These are phyloP conservation scores for Cavia aperea DNA, from an alignment of 2,113 vertebrate species.

Conservation along the genomic window DNA sequence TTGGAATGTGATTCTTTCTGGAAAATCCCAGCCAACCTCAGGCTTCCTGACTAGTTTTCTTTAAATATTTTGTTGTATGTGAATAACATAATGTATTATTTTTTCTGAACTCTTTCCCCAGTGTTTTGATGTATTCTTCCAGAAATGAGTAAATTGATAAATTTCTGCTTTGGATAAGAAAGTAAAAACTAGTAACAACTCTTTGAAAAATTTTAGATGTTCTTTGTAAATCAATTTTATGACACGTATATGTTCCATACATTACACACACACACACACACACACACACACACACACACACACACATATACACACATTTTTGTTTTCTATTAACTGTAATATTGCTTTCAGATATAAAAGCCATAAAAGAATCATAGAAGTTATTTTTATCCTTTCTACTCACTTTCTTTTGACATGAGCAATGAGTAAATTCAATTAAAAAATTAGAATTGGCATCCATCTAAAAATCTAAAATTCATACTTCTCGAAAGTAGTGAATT, in stretches of 20 bases:
- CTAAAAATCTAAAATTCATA: not conserved
- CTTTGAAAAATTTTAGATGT: not conserved
- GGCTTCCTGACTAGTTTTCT: not conserved
- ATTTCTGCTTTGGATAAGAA: not conserved
- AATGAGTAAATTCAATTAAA: not conserved
- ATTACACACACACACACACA: too few species aligned
- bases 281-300: too few species aligned
- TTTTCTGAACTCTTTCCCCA: not conserved
- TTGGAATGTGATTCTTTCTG: not conserved
- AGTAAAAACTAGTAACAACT: not conserved
- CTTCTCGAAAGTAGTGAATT: not conserved
- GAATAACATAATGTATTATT: not conserved
- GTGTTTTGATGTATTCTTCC: not conserved
- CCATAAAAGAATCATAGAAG: not conserved
- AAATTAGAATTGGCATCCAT: not conserved
- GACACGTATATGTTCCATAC: not conserved
- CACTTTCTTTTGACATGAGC: not conserved
- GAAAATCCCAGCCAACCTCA: not conserved
- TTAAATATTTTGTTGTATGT: not conserved
- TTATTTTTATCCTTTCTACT: not conserved
- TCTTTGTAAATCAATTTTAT: not conserved
- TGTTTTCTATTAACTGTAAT: not conserved
- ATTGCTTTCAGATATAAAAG: not conserved
- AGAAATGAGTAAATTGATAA: not conserved
- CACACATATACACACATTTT: too few species aligned